phyloP scores from a whole-genome alignment of 2,113 vertebrate species.

The Bucco capensis region DNA sequence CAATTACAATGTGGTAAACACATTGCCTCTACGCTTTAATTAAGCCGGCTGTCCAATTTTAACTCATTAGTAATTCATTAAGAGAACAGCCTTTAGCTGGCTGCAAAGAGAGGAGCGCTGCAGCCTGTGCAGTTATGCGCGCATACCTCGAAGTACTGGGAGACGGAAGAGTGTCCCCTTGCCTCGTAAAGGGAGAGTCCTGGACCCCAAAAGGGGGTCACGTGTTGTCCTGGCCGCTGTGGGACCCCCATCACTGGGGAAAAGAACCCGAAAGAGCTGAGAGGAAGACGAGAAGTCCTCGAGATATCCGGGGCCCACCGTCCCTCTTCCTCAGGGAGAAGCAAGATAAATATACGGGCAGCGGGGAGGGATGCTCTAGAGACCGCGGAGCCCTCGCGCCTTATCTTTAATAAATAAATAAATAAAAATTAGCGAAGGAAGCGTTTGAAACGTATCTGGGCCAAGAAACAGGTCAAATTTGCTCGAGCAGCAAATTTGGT shows the following conservation, averaged over 20 bases:
- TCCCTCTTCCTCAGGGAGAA: background rate
- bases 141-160: background rate
- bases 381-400: fast-evolving
- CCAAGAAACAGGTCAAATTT: conserved; percentile 53
- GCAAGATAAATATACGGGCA: background rate
- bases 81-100: conserved; percentile 77
- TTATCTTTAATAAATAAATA: background rate
- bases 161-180: background rate
- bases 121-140: background rate
- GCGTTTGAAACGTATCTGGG: background rate
- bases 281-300: background rate
- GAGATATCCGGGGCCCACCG: fast-evolving
- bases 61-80: conserved; percentile 88
- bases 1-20: conserved; percentile 87
- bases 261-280: fast-evolving
- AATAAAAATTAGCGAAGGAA: background rate
- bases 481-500: background rate
- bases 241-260: fast-evolving
- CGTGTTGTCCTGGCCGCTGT: background rate
- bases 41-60: conserved; percentile 85
- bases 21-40: conserved; percentile 84
- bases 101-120: conserved; percentile 24
- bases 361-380: background rate
- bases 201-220: too few relatives aligned
- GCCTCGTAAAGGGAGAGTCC: background rate